phyloP scores from a whole-genome alignment of 2,797 vertebrate species.

The Dermochelys coriacea region DNA sequence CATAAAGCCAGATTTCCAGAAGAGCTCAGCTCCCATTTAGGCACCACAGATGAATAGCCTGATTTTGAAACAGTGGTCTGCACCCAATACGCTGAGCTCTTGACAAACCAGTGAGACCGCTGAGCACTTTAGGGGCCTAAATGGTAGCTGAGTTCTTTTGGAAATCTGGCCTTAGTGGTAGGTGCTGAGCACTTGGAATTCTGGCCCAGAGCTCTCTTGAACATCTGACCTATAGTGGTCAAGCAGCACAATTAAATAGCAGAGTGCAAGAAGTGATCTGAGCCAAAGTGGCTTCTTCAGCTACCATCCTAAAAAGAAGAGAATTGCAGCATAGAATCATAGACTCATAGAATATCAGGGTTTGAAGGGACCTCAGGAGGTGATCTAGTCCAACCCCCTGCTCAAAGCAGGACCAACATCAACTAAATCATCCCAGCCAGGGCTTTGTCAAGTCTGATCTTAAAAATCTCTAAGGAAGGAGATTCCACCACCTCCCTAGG shows the following conservation, averaged over 20 bases:
- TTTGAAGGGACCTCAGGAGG: too few relatives aligned
- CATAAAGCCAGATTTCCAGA: neutral
- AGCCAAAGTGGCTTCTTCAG: neutral
- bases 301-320: neutral
- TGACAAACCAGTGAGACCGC: neutral
- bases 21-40: neutral
- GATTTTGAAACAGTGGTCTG: neutral
- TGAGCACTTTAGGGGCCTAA: too few relatives aligned
- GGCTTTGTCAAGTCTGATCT: too few relatives aligned
- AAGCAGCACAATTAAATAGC: neutral
- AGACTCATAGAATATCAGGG: too few relatives aligned
- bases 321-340: neutral
- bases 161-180: neutral
- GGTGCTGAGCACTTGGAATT: neutral
- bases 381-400: too few relatives aligned
- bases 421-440: too few relatives aligned
- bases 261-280: neutral
- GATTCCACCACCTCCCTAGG: too few relatives aligned
- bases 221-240: neutral
- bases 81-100: rapidly evolving
- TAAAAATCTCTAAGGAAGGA: too few relatives aligned
- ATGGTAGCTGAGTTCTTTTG: too few relatives aligned
- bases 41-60: neutral
- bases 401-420: too few relatives aligned
- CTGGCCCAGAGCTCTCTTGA: neutral